Evolutionary conservation across 2,113 vertebrate species (phyloP), one percentile per base, ranked within the genome.

Genomic region (Elephantulus edwardii): DNA sequence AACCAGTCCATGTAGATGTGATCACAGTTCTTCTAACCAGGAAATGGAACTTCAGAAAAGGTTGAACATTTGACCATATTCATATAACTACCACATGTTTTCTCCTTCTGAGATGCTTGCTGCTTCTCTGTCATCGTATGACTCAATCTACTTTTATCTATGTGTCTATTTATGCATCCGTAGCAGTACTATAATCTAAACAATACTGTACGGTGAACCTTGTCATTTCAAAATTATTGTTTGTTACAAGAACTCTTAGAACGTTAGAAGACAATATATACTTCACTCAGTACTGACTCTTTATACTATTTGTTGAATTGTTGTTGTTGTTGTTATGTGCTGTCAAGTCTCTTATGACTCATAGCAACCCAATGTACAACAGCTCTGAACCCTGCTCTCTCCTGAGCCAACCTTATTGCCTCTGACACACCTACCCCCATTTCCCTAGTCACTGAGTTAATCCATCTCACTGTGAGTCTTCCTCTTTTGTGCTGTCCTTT

Each of bases 11-110:
- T 13, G 26, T 75, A 77, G 4, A 1, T 46, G 77, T 35, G 86
- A 35, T 62, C 80, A 24, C 24, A 84, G 33, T 22, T 87, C 84
- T 72, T 3, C 56, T 40, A 77, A 44, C 3, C 46, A 72, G 17
- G 66, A 91, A 90, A 58, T 11, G 82, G n/a, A n/a, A 72, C 54
- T 28, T 76, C 46, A 68, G 26, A 71, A 72, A 90, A 89, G 10
- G 83, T 50, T 54, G 17, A 8, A 79, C n/a, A 8, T 12, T 14
- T 60, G 19, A 17, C n/a, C 58, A 35, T 5, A 62, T 75, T 74
- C 16, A 50, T 28, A 79, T 1, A 20, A 6, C 35, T 78, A 26
- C 4, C 79, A 78, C 92, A 81, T 46, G 54, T 17, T 74, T 78
- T 66, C 42, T 91, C 8, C 54, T 70, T 75, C 20, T 5, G 56